A percentile compares a stretch with the other conserved stretches of the same genome.
Conservation (phyloP, 1,140 invertebrate species). For the Orius insidiosus region DNA sequence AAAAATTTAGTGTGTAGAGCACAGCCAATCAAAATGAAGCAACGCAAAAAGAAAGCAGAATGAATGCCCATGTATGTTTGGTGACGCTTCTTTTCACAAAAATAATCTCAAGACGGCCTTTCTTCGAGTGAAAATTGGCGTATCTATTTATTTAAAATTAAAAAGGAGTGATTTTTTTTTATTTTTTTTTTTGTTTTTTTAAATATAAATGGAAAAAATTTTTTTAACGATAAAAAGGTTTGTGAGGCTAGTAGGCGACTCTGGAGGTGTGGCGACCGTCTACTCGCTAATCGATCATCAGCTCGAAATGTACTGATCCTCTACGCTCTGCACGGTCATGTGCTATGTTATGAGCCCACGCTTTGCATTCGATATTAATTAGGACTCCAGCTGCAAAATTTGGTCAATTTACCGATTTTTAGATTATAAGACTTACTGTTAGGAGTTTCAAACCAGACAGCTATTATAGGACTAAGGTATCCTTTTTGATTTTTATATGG, state of each 20-base stretch:
- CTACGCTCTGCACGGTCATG: constrained; percentile 73
- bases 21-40: too few relatives aligned
- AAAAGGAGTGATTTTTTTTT: constrained; percentile 5
- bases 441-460: constrained; percentile 63
- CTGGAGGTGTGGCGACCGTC: neutral
- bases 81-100: too few relatives aligned
- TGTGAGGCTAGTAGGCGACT: neutral
- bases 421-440: constrained; percentile 38
- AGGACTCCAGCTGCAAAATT: constrained; percentile 55
- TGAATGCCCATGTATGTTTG: too few relatives aligned
- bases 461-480: constrained; percentile 74
- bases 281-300: constrained; percentile 69
- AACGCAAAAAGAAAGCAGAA: too few relatives aligned
- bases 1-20: too few relatives aligned
- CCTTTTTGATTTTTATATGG: constrained; percentile 64
- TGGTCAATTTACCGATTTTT: neutral
- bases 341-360: constrained; percentile 83
- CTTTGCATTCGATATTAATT: constrained; percentile 92
- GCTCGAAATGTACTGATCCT: constrained; percentile 88
- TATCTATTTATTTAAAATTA: too few relatives aligned
- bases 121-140: too few relatives aligned
- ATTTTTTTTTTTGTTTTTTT: constrained; percentile 9
- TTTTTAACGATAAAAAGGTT: constrained; percentile 1
- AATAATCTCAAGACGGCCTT: too few relatives aligned
- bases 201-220: neutral